These are phyloP conservation scores for Adela reaumurella DNA, from an alignment of 2,888 invertebrate genomes.

Conservation along the genomic window DNA sequence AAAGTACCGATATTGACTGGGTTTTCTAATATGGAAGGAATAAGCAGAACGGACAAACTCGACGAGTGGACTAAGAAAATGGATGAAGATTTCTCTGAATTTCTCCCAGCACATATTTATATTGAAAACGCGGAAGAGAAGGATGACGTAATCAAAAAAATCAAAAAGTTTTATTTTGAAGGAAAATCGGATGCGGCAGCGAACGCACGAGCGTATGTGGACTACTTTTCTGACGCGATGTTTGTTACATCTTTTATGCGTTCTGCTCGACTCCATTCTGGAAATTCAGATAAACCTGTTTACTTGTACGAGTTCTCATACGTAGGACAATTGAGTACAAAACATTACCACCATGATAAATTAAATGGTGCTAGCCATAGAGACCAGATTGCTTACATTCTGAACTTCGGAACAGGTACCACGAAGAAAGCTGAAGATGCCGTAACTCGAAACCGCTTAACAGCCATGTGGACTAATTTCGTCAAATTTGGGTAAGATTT, in stretches of 20 bases:
- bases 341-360: constrained; percentile 27
- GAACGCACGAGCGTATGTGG: constrained; percentile 26
- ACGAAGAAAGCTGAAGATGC: constrained; percentile 29
- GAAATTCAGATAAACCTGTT: constrained; percentile 21
- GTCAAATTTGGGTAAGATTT: constrained; percentile 37
- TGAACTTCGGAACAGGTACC: constrained; percentile 29
- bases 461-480: constrained; percentile 42
- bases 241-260: constrained; percentile 37
- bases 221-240: constrained; percentile 44
- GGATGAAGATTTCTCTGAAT: constrained; percentile 34
- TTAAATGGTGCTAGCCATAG: constrained; percentile 42
- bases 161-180: constrained; percentile 32
- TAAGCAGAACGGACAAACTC: constrained; percentile 33
- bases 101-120: constrained; percentile 33
- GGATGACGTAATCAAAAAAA: constrained; percentile 19
- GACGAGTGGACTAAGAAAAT: constrained; percentile 33
- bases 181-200: constrained; percentile 24
- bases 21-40: constrained; percentile 42
- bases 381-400: constrained; percentile 36
- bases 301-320: constrained; percentile 41
- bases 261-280: constrained; percentile 31
- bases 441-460: constrained; percentile 34
- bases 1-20: constrained; percentile 32
- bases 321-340: constrained; percentile 30
- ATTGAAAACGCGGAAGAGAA: constrained; percentile 23